Evolutionary conservation across 1,140 invertebrate species (phyloP), one percentile per base, ranked within the genome.

Genomic region (Thaumatotibia leucotreta): DNA sequence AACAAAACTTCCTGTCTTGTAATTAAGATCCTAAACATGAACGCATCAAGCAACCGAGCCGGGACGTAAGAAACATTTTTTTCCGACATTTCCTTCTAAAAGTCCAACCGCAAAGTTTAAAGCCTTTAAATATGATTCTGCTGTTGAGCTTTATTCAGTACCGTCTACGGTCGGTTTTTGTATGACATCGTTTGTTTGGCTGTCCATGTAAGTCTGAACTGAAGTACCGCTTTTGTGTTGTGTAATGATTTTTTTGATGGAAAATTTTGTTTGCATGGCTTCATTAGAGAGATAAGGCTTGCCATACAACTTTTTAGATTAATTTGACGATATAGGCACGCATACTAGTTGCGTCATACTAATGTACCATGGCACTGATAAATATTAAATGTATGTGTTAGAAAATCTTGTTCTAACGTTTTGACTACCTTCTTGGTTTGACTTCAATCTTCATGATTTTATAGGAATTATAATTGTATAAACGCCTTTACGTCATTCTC

Each of bases 231-330:
- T 27, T 58, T 58, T 58, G 52, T 58, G 23, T 58, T 24, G 23
- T 27, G 24, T 58, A 58, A 58, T 58, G 52, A 58, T 58, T 58
- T 58, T 58, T 58, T 58, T 58, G 23, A 58, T 58, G 14, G 23
- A 31, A 10, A 58, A 58, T 58, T 58, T 58, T 58, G 52, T 27
- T 58, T 58, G 22, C 52, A 31, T 27, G 52, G 23, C 23, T 58
- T 27, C 52, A 58, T 58, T 58, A 58, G 29, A 11, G 24, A 58
- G 52, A 58, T 58, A 58, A 11, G 24, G 52, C 8, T 58, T 8
- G 9, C 6, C 5, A 4, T 45, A 6, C 20, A 45, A 17, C 39
- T 45, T n/a, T n/a, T n/a, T 45, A 6, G 2, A 45, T 45, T 6
- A 20, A 9, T 45, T 17, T 39, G 35, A 39, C n/a, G n/a, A n/a